phyloP scores from a whole-genome alignment of 2,888 invertebrate species.

The Ligdia adustata region DNA sequence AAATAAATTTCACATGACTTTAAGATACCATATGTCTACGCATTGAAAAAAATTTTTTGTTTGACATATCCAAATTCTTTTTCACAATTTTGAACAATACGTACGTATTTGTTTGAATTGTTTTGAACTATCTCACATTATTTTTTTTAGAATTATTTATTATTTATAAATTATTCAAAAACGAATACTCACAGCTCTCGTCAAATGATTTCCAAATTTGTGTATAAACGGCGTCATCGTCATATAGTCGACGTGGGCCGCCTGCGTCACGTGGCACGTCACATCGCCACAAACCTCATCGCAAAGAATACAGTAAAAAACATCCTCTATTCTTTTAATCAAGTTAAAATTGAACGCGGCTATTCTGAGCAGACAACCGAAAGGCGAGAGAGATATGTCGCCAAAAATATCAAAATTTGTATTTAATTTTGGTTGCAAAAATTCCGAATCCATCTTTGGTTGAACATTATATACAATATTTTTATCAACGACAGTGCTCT shows the following conservation, averaged over 20 bases:
- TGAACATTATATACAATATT: not conserved
- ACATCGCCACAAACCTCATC: conserved; percentile 17
- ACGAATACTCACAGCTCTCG: conserved; percentile 41
- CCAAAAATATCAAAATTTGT: conserved; percentile 14
- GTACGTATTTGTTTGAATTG: too few species aligned
- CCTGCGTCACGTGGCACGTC: conserved; percentile 16
- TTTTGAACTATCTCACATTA: too few species aligned
- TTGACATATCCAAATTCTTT: too few species aligned
- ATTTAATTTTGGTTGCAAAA: not conserved
- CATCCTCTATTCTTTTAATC: not conserved
- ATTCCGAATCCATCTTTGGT: not conserved
- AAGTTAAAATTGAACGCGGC: conserved; percentile 23
- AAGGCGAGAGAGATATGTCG: conserved; percentile 18
- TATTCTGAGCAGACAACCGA: conserved; percentile 16
- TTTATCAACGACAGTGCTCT: not conserved
- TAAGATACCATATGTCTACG: too few species aligned
- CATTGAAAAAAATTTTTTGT: too few species aligned
- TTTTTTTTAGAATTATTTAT: too few species aligned
- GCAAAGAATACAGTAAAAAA: conserved; percentile 26
- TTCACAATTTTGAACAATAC: too few species aligned
- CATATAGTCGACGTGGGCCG: conserved; percentile 17
- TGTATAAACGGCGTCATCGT: conserved; percentile 31
- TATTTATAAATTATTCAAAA: too few species aligned
- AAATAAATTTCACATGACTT: too few species aligned
- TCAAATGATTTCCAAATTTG: conserved; percentile 38